Percentiles rank a stretch among this genome's conserved stretches.
Conservation (phyloP, 2,113 vertebrate genomes). For the Mustelus asterias region DNA sequence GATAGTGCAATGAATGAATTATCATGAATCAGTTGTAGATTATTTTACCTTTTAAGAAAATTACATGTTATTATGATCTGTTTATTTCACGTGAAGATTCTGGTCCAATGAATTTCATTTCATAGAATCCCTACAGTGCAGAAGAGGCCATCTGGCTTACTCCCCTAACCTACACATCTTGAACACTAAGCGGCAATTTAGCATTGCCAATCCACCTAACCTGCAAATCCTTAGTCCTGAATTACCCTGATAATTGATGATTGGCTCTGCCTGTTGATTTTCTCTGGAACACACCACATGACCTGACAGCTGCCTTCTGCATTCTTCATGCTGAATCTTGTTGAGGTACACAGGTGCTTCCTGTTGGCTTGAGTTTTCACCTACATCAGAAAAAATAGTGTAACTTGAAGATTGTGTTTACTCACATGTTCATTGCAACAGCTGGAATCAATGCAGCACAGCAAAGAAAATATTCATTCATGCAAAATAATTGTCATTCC, state of each 20-base stretch:
- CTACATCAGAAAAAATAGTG: neutral
- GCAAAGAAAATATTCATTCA: neutral
- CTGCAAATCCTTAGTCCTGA: neutral
- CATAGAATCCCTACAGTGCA: no score
- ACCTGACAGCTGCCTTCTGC: neutral
- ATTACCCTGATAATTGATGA: neutral
- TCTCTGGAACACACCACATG: neutral
- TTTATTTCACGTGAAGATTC: neutral
- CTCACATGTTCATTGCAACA: neutral
- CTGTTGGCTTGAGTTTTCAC: neutral
- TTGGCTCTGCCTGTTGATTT: neutral
- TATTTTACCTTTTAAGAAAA: neutral
- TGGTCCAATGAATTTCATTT: neutral
- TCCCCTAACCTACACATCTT: no score
- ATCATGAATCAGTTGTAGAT: neutral
- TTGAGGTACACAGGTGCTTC: neutral
- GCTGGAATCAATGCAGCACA: neutral
- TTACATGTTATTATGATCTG: neutral
- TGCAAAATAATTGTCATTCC: neutral
- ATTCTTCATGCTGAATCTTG: neutral
- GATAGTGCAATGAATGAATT: neutral
- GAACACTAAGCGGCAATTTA: no score
- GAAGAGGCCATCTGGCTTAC: no score
- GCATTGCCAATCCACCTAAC: no score
- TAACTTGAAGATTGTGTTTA: neutral